These are phyloP conservation scores for Anoplophora glabripennis DNA, from an alignment of 1,140 invertebrate genomes.

Conservation along the genomic window DNA sequence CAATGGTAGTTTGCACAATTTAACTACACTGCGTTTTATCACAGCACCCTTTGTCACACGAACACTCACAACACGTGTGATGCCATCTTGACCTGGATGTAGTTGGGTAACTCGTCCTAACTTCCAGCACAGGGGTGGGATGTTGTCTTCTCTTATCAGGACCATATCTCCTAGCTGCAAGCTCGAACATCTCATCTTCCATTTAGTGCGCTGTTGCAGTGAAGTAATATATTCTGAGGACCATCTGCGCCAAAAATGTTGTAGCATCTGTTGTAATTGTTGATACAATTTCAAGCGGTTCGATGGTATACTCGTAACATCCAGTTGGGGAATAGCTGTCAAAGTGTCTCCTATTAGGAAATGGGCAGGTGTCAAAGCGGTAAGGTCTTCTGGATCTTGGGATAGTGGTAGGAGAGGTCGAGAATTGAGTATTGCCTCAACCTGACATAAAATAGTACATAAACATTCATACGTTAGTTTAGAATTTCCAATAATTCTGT, in stretches of 20 bases:
- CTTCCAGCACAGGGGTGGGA: slow-evolving; percentile 31
- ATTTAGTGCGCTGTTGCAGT: slow-evolving; percentile 20
- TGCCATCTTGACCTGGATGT: slow-evolving; percentile 41
- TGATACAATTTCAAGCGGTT: too few relatives aligned
- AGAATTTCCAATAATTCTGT: slow-evolving; percentile 13
- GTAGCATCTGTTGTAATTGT: not conserved
- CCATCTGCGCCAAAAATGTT: slow-evolving; percentile 27
- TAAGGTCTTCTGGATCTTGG: slow-evolving; percentile 20
- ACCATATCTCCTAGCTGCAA: not conserved
- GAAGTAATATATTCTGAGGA: slow-evolving; percentile 24
- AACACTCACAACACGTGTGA: slow-evolving; percentile 43
- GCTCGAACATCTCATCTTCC: not conserved
- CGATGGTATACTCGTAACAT: not conserved
- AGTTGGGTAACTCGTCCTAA: slow-evolving; percentile 41
- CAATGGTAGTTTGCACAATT: slow-evolving; percentile 19
- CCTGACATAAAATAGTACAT: slow-evolving; percentile 20
- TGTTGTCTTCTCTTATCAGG: slow-evolving; percentile 21
- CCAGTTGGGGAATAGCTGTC: slow-evolving; percentile 6
- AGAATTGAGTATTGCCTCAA: slow-evolving; percentile 24
- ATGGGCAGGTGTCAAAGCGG: slow-evolving; percentile 28
- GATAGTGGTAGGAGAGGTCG: slow-evolving; percentile 17
- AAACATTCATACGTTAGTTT: slow-evolving; percentile 24
- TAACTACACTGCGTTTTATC: slow-evolving; percentile 11
- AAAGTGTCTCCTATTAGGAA: slow-evolving; percentile 38
- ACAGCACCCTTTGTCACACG: slow-evolving; percentile 31